A percentile compares a stretch with the other conserved stretches of the same genome.
Conservation (phyloP, 2,113 vertebrate species). For the Vulpes ferrilata region DNA sequence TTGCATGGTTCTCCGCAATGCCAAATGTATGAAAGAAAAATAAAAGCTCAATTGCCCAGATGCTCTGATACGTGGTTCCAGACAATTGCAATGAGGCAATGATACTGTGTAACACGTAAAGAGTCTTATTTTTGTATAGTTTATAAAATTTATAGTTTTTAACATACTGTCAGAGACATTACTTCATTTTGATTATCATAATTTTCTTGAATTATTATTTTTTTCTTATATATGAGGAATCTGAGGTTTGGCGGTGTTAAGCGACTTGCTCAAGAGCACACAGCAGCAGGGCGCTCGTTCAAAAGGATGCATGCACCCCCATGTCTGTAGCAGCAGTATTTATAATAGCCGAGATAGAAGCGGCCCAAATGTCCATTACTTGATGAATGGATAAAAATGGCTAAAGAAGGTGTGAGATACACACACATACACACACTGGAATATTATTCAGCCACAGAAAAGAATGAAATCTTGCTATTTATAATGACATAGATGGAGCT, state of each 20-base stretch:
- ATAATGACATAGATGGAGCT: background rate
- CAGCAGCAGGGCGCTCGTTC: background rate
- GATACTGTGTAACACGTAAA: background rate
- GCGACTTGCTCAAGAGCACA: background rate
- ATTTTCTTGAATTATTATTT: background rate
- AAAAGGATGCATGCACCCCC: background rate
- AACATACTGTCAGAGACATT: background rate
- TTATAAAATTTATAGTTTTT: background rate
- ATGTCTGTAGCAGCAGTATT: background rate
- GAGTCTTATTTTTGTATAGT: background rate
- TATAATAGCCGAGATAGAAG: background rate
- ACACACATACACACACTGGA: no score
- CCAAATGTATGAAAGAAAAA: constrained; percentile 39
- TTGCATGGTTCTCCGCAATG: background rate
- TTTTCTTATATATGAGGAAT: background rate
- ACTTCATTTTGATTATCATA: background rate
- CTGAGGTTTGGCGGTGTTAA: background rate
- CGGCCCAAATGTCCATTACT: background rate
- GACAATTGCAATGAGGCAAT: background rate
- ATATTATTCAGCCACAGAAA: background rate
- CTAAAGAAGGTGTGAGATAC: background rate
- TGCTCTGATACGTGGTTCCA: background rate
- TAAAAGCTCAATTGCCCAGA: background rate
- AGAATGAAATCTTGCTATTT: background rate
- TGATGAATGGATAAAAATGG: background rate